These are phyloP conservation scores for Apocheima hispidaria DNA, from an alignment of 2,888 invertebrate species.

Conservation along the genomic window DNA sequence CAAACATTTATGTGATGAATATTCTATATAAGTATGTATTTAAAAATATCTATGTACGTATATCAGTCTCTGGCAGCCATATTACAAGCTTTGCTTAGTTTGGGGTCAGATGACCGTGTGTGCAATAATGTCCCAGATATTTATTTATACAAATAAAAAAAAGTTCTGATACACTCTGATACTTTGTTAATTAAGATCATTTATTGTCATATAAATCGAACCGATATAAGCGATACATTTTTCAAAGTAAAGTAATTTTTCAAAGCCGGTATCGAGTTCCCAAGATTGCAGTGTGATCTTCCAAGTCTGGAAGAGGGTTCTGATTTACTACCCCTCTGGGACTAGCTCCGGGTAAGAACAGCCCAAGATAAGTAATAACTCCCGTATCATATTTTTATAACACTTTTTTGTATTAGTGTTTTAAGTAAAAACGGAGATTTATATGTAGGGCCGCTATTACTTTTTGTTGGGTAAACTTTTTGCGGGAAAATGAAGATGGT, in stretches of 20 bases:
- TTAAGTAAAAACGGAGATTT: conserved; percentile 60
- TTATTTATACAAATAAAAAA: too few relatives aligned
- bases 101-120: too few relatives aligned
- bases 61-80: too few relatives aligned
- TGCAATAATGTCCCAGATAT: too few relatives aligned
- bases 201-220: not conserved
- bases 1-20: too few relatives aligned
- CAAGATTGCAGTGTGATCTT: conserved; percentile 70
- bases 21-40: too few relatives aligned
- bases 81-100: too few relatives aligned
- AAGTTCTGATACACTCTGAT: not conserved
- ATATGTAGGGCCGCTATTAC: conserved; percentile 47
- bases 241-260: conserved; percentile 56
- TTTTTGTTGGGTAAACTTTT: conserved; percentile 32
- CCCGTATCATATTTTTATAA: conserved; percentile 66
- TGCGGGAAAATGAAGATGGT: conserved; percentile 30
- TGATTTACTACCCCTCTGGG: conserved; percentile 68
- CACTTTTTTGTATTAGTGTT: conserved; percentile 59
- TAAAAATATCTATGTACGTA: too few relatives aligned
- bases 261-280: conserved; percentile 60
- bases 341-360: conserved; percentile 48
- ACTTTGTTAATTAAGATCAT: not conserved
- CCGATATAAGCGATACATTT: conserved; percentile 39
- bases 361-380: conserved; percentile 65
- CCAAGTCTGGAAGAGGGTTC: conserved; percentile 69